phyloP scores from a whole-genome alignment of 2,797 vertebrate species.

The Leptoclinus maculatus region DNA sequence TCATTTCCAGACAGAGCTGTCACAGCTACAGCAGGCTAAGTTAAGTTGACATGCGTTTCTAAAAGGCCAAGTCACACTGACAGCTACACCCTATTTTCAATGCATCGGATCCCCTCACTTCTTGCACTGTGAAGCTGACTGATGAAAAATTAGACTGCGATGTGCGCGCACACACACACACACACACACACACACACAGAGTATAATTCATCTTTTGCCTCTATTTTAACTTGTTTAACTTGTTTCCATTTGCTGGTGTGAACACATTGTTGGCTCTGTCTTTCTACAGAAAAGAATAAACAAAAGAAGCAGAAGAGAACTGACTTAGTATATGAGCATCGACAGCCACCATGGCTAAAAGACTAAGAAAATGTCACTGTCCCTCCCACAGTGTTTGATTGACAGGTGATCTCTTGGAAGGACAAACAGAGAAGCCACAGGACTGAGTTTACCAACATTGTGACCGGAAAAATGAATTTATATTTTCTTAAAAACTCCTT shows the following conservation, averaged over 20 bases:
- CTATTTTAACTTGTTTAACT: neutral
- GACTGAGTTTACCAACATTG: neutral
- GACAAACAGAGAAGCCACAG: neutral
- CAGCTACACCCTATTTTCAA: constrained; percentile 53
- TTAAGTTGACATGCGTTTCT: constrained; percentile 42
- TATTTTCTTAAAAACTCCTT: neutral
- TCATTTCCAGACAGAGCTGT: constrained; percentile 44
- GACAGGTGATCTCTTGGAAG: neutral
- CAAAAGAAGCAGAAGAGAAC: neutral
- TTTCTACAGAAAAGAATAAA: neutral
- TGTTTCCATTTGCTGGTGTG: neutral
- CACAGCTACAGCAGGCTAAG: constrained; percentile 36
- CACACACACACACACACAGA: neutral
- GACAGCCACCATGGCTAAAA: neutral
- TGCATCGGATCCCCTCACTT: constrained; percentile 37
- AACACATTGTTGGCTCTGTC: neutral
- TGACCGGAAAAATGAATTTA: neutral
- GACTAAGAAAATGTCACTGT: neutral
- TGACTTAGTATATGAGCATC: neutral
- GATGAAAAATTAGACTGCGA: neutral
- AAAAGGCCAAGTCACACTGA: constrained; percentile 52
- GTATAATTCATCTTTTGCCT: neutral
- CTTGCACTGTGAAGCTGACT: constrained; percentile 21
- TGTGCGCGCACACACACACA: neutral
- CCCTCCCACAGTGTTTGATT: neutral